phyloP scores from a whole-genome alignment of 30 jellyfish, hydroid and myxozoan genomes.

The Cassiopea andromeda region DNA sequence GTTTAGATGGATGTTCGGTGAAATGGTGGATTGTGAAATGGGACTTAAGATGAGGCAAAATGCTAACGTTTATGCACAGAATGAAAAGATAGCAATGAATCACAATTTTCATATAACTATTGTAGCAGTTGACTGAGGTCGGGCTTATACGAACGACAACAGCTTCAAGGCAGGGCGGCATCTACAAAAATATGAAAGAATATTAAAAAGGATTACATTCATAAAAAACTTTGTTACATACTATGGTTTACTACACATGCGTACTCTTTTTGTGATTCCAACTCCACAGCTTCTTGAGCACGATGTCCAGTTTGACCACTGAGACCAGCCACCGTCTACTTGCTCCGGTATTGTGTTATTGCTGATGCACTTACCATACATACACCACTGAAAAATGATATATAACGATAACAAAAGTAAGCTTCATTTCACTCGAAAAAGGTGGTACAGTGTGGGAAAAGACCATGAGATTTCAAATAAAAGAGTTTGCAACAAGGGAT shows the following conservation, averaged over 20 bases:
- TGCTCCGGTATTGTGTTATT: slow-evolving; percentile 87
- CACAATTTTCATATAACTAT: too few relatives aligned
- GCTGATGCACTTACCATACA: slow-evolving; percentile 93
- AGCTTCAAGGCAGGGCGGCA: background rate
- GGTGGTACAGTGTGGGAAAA: background rate
- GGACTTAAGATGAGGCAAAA: too few relatives aligned
- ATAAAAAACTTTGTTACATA: slow-evolving; percentile 44
- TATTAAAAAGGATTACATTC: background rate
- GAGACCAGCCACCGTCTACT: slow-evolving; percentile 94
- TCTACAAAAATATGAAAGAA: background rate
- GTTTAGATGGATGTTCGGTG: too few relatives aligned
- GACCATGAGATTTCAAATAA: too few relatives aligned
- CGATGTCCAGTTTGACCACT: slow-evolving; percentile 90
- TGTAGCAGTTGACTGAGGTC: too few relatives aligned
- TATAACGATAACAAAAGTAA: background rate
- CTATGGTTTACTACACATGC: slow-evolving; percentile 92
- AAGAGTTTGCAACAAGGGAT: too few relatives aligned
- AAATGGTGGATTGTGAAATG: too few relatives aligned
- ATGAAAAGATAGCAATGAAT: too few relatives aligned
- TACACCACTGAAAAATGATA: slow-evolving; percentile 86
- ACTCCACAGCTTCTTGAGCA: slow-evolving; percentile 96
- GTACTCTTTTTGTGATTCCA: slow-evolving; percentile 78
- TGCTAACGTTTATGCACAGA: too few relatives aligned
- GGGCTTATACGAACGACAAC: too few relatives aligned
- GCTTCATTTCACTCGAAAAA: background rate